These are phyloP conservation scores for Notarius lentiginosus DNA, from an alignment of 2,113 vertebrate genomes.

Conservation along the genomic window DNA sequence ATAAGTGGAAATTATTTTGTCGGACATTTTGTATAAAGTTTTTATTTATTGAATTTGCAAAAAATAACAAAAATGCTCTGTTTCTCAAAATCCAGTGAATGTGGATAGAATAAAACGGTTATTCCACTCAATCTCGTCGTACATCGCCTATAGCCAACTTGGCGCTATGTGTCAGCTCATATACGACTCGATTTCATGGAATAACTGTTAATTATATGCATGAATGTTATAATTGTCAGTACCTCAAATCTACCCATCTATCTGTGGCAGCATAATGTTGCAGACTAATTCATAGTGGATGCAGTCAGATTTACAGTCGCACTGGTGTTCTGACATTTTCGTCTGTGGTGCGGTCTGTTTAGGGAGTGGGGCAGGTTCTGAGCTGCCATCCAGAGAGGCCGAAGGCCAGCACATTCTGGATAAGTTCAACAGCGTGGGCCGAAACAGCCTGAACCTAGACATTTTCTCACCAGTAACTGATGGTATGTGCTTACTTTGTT, in stretches of 20 bases:
- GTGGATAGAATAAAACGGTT: no score
- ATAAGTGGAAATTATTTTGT: no score
- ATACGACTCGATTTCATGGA: no score
- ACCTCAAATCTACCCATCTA: not conserved
- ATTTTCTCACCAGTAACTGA: slow-evolving; percentile 84
- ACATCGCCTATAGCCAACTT: no score
- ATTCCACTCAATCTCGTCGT: no score
- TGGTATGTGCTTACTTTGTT: slow-evolving; percentile 65
- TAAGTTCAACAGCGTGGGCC: slow-evolving; percentile 67
- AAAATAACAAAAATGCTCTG: no score
- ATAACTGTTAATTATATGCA: no score
- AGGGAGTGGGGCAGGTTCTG: slow-evolving; percentile 71
- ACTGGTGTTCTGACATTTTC: not conserved
- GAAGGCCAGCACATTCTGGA: slow-evolving; percentile 70
- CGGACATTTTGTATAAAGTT: no score
- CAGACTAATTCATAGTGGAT: not conserved
- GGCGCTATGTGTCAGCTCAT: no score
- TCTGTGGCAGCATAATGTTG: not conserved
- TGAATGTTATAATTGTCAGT: no score
- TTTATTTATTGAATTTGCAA: no score
- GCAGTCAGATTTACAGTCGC: not conserved
- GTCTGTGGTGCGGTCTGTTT: slow-evolving; percentile 52
- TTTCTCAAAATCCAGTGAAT: no score
- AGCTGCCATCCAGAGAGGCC: slow-evolving; percentile 73
- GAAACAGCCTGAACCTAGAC: slow-evolving; percentile 81